Percentiles rank a stretch among this genome's conserved stretches.
Evolutionary conservation across 2,797 vertebrate species (phyloP).

Genomic region (Pseudotriccus pelzelni): DNA sequence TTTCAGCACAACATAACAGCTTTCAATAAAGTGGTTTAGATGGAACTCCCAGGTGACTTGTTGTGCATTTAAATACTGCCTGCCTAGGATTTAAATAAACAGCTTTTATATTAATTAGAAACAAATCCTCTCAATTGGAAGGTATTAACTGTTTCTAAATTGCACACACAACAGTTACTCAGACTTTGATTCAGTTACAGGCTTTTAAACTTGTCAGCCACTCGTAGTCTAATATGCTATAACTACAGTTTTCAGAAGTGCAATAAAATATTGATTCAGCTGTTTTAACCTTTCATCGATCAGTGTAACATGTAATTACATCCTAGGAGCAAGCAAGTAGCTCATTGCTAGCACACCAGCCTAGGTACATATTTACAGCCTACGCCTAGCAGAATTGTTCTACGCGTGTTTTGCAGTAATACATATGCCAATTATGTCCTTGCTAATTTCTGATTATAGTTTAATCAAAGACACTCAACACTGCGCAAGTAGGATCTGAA

Average conservation of each 20-base stretch:
- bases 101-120: conserved; percentile 64
- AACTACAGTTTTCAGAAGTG: conserved; percentile 37
- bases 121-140: conserved; percentile 56
- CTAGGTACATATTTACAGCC: neutral
- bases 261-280: conserved; percentile 57
- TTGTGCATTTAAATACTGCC: conserved; percentile 47
- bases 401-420: neutral
- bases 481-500: neutral
- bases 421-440: neutral
- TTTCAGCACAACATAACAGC: conserved; percentile 8
- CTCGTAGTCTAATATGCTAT: neutral
- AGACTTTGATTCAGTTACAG: conserved; percentile 38
- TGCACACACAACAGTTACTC: neutral
- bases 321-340: neutral
- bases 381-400: neutral
- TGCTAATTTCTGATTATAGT: neutral
- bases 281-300: conserved; percentile 52
- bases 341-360: neutral
- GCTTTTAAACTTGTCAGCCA: conserved; percentile 50
- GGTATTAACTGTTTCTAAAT: conserved; percentile 41
- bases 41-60: conserved; percentile 51
- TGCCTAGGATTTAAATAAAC: conserved; percentile 57
- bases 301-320: conserved; percentile 13
- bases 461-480: neutral
- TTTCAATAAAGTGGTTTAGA: conserved; percentile 34